Base-by-base conservation (phyloP, 2,113 vertebrate species). In the Cephalophus harveyi region DNA sequence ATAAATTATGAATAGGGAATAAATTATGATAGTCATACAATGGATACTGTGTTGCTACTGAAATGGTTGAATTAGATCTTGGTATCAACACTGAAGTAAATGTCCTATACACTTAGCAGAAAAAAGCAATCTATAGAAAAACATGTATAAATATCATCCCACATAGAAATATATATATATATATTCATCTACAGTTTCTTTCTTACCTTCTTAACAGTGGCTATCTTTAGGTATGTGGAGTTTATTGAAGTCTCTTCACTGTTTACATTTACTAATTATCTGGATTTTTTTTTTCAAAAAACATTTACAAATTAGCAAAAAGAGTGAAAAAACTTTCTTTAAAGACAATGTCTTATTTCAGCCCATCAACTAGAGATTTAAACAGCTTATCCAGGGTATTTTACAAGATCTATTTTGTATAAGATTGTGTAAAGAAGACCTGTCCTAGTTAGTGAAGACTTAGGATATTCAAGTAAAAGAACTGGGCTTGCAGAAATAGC, bases 221-320 rank as follows among this genome's bases (percentile, higher is more conserved):
- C 76, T 89, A 74, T 55, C 67, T 95, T 84, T 60, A 27, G 48
- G 55, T 59, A 15, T 74, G 30, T 28, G 89, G 21, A 46, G 10
- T 54, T 91, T 81, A 88, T 3, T 79, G 52, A 94, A 95, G 83
- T 12, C 15, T 12, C 86, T 92, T 92, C 46, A 71, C 36, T n/a
- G 79, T 93, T 79, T 95, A 79, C 0, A 74, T 46, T 90, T 84
- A 33, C 95, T 60, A 85, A 60, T 86, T 86, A 46, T 79, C 36
- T 52, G n/a, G 25, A 55, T n/a, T 55, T 91, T 54, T 88, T 88
- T 83, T 46, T 78, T 62, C 19, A 43, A 60, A 86, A 94, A 97
- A 43, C 21, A 91, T 57, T 96, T 89, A 74, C 6, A 15, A 96
- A 95, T 94, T 86, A 96, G 79, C 25, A 91, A 96, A 94, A 91